Conservation (phyloP, 1,140 invertebrate species). For the Pantala flavescens region DNA sequence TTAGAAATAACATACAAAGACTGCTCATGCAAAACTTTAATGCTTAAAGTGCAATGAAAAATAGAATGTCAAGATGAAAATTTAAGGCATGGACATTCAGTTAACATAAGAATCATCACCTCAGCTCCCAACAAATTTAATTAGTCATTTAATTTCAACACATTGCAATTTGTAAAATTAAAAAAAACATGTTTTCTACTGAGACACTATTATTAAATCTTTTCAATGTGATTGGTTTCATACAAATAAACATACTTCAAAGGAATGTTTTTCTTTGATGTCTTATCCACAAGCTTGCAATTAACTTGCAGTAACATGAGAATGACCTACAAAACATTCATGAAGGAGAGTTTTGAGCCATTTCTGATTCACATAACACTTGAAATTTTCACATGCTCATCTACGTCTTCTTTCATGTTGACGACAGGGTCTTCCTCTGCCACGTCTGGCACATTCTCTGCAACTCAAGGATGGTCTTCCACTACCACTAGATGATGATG, state of each 20-base stretch:
- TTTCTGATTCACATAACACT: conserved; percentile 12
- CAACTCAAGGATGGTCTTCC: neutral
- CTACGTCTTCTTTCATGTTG: neutral
- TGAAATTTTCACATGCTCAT: neutral
- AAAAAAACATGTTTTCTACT: too few species aligned
- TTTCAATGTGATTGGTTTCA: too few species aligned
- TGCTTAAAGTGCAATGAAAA: too few species aligned
- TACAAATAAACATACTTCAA: neutral
- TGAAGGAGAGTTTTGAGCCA: conserved; percentile 7
- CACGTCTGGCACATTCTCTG: neutral
- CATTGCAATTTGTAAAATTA: too few species aligned
- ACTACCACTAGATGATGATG: neutral
- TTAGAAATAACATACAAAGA: too few species aligned
- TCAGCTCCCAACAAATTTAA: too few species aligned
- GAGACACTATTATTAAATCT: too few species aligned
- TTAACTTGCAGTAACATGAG: conserved; percentile 10
- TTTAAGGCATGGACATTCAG: too few species aligned
- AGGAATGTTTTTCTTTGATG: conserved; percentile 3
- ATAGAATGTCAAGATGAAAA: too few species aligned
- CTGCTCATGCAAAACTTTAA: too few species aligned
- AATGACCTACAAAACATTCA: neutral
- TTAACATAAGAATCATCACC: too few species aligned
- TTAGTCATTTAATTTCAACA: too few species aligned
- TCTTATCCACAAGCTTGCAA: conserved; percentile 5
- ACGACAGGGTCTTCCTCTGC: neutral